Base-by-base conservation (phyloP, 2,888 invertebrate genomes). In the Periphyllus acericola region DNA sequence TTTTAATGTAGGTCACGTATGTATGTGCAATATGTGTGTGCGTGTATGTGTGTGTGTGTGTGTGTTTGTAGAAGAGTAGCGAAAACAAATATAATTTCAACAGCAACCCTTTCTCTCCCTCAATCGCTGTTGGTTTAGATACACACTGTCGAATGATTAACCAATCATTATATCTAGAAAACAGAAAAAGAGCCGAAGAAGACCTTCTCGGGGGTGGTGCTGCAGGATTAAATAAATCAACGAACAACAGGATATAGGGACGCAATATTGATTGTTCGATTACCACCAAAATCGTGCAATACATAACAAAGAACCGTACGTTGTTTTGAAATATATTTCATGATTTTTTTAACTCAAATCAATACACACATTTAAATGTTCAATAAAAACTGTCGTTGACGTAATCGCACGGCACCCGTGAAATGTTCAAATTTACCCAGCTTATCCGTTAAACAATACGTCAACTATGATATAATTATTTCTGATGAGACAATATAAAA, bases 61-160 rank as follows among this genome's bases (percentile, higher is more conserved):
- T n/a, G 29, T 29, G 68, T n/a, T 25, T 76, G 46, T 46, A 17
- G 9, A 29, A 11, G 11, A n/a, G 17, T 21, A n/a, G 6, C 0
- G 17, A 76, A 76, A 76, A 76, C 76, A 76, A 76, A 52, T 52
- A 76, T 76, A 76, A 76, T 32, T 32, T 32, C 76, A 76, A 46
- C 75, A 75, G 14, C n/a, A n/a, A 76, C 29, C 46, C 75, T 29
- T n/a, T 76, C 40, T 46, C 11, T 40, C 9, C 75, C 46, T 34
- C n/a, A 25, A 46, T 25, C 9, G 0, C n/a, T 40, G 29, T n/a
- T 29, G 29, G 19, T 32, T 25, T 68, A 25, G 11, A 9, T 29
- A n/a, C 68, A n/a, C 11, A 17, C 1, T 68, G 8, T 8, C 21
- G 14, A 29, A 76, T 29, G 76, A 76, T 76, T 76, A 76, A 76